Evolutionary conservation across 2,888 invertebrate genomes (phyloP), one percentile per base, ranked within the genome.

Genomic region (Protodeltote pygarga): DNA sequence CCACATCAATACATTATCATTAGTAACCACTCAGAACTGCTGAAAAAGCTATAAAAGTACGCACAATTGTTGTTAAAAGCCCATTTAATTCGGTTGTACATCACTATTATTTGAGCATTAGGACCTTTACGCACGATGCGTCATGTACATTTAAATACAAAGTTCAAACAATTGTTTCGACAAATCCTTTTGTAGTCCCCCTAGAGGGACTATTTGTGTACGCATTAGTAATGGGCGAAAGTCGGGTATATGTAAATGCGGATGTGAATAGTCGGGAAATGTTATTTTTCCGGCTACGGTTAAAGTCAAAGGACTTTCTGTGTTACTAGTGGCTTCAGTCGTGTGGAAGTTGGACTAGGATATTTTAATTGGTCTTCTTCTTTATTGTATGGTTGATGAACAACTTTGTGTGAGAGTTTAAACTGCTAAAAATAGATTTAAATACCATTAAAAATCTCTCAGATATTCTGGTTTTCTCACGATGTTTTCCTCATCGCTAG

Each of bases 141-240:
- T 49, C 46, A 58, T 68, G 47, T 63, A 55, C 47, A 41, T 65
- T n/a, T n/a, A n/a, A 53, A 68, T 51, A 46, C 58, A 21, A 65
- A 65, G 60, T 60, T 63, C 49, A 65, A 68, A 68, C 69, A 68
- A 68, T 68, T 65, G 68, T 65, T 62, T 45, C 46, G 37, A 51
- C 59, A 59, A 63, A 68, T 60, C 63, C 65, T 60, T 62, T 54
- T 55, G 59, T 65, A 38, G 50, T 42, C 42, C 31, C 39, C 25
- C 16, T 44, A 44, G 48, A 40, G 38, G 10, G 25, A 20, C 25
- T 49, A 25, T 59, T 53, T 65, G 41, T 37, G 29, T 38, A 38
- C 15, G 11, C n/a, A 8, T 5, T 49, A 61, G 58, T 50, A 50
- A 54, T 62, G 53, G 17, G 39, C 40, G 33, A 17, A 6, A 28